Percentiles rank a stretch among this genome's conserved stretches.
Evolutionary conservation across 2,797 vertebrate genomes (phyloP).

Genomic region (Pipistrellus pipistrellus): DNA sequence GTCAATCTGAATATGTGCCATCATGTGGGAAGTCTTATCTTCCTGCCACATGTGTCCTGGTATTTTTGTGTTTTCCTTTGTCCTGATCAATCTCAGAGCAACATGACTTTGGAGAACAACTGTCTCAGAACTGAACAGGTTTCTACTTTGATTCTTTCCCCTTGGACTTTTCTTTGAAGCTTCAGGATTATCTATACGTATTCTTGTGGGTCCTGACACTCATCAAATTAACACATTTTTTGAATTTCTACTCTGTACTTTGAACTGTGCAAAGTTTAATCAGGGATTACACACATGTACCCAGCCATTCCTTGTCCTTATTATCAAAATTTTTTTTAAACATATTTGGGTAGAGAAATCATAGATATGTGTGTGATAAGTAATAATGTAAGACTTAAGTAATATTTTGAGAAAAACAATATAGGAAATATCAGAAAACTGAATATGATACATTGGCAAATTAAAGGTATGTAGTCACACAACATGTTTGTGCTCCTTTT

Average conservation of each 20-base stretch:
- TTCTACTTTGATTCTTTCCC: slow-evolving; percentile 39
- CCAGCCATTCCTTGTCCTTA: not conserved
- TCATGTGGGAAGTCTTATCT: not conserved
- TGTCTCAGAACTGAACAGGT: not conserved
- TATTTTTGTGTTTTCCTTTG: slow-evolving; percentile 10
- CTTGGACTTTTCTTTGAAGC: not conserved
- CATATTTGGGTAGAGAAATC: not conserved
- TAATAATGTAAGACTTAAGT: not conserved
- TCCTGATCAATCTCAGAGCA: not conserved
- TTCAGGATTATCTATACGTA: not conserved
- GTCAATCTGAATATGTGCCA: not conserved
- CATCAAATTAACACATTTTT: not conserved
- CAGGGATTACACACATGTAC: not conserved
- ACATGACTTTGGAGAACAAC: slow-evolving; percentile 37
- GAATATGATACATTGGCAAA: not conserved
- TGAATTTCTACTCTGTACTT: not conserved
- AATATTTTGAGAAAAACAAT: not conserved
- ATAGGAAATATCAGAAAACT: not conserved
- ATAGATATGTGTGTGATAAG: not conserved
- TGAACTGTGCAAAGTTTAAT: slow-evolving; percentile 25
- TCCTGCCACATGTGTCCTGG: not conserved
- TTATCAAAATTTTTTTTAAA: not conserved
- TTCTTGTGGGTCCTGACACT: not conserved
- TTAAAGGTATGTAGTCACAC: not conserved
- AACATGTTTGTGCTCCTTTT: not conserved